Base-by-base conservation (phyloP, 2,113 vertebrate genomes). In the Oncorhynchus tshawytscha region DNA sequence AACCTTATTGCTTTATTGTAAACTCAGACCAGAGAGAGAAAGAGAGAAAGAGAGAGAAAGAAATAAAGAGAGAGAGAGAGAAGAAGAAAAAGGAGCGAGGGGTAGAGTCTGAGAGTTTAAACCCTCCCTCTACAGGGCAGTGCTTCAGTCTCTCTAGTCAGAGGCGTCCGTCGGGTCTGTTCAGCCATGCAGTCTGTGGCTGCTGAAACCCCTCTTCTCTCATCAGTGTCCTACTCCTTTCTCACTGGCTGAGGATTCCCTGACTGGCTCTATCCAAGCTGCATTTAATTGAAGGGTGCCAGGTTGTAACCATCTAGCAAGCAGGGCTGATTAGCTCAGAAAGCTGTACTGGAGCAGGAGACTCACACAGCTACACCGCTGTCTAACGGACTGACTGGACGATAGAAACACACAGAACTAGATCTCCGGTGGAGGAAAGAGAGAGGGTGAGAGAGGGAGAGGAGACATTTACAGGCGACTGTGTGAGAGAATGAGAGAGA, bases 261-360 rank as follows among this genome's bases (percentile, higher is more conserved):
- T 29, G 65, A 29, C 65, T 29, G 25, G 65, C 65, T 54, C 1
- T 54, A 54, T 54, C 51, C 90, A 91, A 88, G 88, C 93, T 91
- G 89, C 78, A 70, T 93, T 93, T 93, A 93, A 94, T 93, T 94
- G 90, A 87, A 85, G 91, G 83, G 90, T 85, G 87, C 88, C 86
- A 85, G 84, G 76, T 88, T 89, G 83, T 75, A 82, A 18, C 51
- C 51, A 54, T 16, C 51, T 54, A 15, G 84, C 65, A 74, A 76
- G 85, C 34, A 54, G 51, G 51, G 4, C 85, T 87, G 86, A 90
- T 86, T 84, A 89, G 84, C 79, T 82, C 80, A 82, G 89, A 76
- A 72, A 75, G 72, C 76, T 66, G 3, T 54, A 15, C 12, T 15
- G 51, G 80, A 45, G 9, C 39, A 45, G 9, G 39, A 45, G 39